A percentile compares a stretch with the other conserved stretches of the same genome.
phyloP scores from a whole-genome alignment of 2,888 invertebrate species.

The Cerastis rubricosa region DNA sequence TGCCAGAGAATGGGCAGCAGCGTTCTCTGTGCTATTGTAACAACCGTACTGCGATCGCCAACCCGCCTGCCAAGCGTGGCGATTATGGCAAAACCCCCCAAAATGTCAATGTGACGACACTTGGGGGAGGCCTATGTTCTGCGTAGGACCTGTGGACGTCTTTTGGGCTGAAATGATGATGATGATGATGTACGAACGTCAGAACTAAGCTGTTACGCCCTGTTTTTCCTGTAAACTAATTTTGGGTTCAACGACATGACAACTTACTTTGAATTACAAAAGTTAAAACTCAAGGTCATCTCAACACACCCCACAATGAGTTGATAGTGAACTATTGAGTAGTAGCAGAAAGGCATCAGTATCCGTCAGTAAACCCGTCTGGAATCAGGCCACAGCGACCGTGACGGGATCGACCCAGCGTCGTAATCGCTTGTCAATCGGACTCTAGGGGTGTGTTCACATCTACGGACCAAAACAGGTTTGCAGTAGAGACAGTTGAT shows the following conservation, averaged over 20 bases:
- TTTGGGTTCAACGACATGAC: neutral
- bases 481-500: neutral
- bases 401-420: constrained; percentile 33
- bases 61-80: no score
- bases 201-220: no score
- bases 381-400: constrained; percentile 11
- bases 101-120: no score
- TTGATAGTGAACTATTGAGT: neutral
- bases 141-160: no score
- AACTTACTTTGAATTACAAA: neutral
- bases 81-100: no score
- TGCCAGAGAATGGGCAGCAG: no score
- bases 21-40: no score
- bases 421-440: constrained; percentile 47
- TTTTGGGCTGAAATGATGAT: no score
- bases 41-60: no score
- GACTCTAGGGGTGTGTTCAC: constrained; percentile 9
- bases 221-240: no score
- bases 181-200: no score
- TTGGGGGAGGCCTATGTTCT: no score
- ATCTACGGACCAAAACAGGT: neutral
- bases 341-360: neutral
- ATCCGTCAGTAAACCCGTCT: constrained; percentile 1
- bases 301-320: neutral
- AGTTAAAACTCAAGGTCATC: neutral